These are phyloP conservation scores for Germaria angustata DNA, from an alignment of 2,888 invertebrate genomes.

Conservation along the genomic window DNA sequence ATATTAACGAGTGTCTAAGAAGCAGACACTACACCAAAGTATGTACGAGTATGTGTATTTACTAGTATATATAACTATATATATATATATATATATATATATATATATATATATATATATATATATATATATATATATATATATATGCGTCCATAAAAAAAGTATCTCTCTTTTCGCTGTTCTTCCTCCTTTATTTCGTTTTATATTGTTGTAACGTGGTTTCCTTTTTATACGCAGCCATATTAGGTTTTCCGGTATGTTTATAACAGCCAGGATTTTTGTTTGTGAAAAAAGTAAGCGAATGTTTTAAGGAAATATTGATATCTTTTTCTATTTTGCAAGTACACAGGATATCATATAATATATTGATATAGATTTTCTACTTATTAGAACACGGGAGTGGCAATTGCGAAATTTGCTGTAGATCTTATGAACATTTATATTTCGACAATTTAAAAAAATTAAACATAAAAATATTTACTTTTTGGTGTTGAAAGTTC, in stretches of 20 bases:
- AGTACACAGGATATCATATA: slow-evolving; percentile 69
- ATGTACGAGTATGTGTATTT: no score
- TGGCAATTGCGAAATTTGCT: no score
- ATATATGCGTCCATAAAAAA: neutral
- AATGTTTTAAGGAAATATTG: slow-evolving; percentile 65
- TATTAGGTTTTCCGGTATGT: slow-evolving; percentile 61
- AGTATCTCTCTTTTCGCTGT: slow-evolving; percentile 12
- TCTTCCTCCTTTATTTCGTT: slow-evolving; percentile 1
- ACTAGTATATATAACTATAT: no score
- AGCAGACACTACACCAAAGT: no score
- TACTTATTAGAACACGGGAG: neutral
- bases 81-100: no score
- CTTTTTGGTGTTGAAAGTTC: no score
- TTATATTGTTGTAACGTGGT: slow-evolving; percentile 34
- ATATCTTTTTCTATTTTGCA: slow-evolving; percentile 59
- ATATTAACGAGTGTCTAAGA: no score
- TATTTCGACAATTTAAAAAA: no score
- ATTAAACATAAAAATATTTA: no score
- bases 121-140: no score
- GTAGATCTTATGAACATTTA: no score
- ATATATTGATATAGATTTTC: slow-evolving; percentile 24
- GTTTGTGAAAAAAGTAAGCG: slow-evolving; percentile 21
- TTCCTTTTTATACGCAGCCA: slow-evolving; percentile 65
- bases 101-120: no score
- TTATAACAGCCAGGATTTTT: slow-evolving; percentile 35